phyloP scores from a whole-genome alignment of 35 echinoderm and acorn worm species.

The Diadema setosum region DNA sequence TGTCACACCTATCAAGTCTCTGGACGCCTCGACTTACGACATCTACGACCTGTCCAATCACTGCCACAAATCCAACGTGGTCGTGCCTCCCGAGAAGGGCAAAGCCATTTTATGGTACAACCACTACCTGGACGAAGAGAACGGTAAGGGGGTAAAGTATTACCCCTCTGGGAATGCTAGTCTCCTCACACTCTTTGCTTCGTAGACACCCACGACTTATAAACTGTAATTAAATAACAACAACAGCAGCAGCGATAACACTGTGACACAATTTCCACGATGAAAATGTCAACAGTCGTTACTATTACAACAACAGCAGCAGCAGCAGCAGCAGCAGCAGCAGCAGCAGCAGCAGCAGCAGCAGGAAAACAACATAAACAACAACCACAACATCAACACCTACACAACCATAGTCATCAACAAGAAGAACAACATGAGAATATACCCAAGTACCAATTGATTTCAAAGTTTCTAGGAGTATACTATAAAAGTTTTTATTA shows the following conservation, averaged over 20 bases:
- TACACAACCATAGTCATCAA: neutral
- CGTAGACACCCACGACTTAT: too few relatives aligned
- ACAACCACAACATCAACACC: neutral
- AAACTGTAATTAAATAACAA: too few relatives aligned
- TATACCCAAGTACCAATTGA: neutral
- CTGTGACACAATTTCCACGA: neutral
- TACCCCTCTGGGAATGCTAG: too few relatives aligned
- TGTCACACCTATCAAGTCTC: neutral
- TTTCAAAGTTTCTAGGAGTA: too few relatives aligned
- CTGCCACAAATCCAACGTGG: conserved; percentile 53
- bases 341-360: neutral
- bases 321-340: neutral
- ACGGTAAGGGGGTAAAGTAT: neutral
- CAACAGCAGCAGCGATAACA: neutral
- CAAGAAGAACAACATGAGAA: neutral
- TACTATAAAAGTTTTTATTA: too few relatives aligned
- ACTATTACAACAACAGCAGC: too few relatives aligned
- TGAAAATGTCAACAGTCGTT: too few relatives aligned
- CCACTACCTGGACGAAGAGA: conserved; percentile 47
- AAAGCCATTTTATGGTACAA: conserved; percentile 82
- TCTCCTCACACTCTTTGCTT: too few relatives aligned
- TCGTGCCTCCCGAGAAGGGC: conserved; percentile 55
- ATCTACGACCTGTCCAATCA: conserved; percentile 39
- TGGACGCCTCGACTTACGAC: neutral
- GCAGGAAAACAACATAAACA: neutral